phyloP scores from a whole-genome alignment of 2,797 vertebrate species.

The Schizopygopsis pylzovi region DNA sequence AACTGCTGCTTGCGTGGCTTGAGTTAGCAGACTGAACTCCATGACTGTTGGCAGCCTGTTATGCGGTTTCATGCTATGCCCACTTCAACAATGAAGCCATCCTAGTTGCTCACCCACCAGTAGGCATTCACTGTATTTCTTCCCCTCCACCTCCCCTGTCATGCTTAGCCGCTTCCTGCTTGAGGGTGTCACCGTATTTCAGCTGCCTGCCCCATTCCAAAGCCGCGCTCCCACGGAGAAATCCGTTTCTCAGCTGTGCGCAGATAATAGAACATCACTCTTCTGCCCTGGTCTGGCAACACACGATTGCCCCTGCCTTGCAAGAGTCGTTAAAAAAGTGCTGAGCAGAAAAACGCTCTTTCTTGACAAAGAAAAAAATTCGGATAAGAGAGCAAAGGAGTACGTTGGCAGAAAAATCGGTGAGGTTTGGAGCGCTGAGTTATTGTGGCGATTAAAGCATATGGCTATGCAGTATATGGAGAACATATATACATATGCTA shows the following conservation, averaged over 20 bases:
- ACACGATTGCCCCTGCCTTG: slow-evolving; percentile 39
- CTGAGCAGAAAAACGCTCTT: slow-evolving; percentile 32
- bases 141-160: slow-evolving; percentile 49
- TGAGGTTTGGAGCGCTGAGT: neutral
- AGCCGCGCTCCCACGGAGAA: slow-evolving; percentile 33
- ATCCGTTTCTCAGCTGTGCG: slow-evolving; percentile 54
- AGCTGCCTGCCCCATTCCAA: slow-evolving; percentile 40
- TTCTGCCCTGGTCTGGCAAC: slow-evolving; percentile 52
- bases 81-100: slow-evolving; percentile 55
- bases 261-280: slow-evolving; percentile 62
- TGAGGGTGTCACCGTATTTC: slow-evolving; percentile 60
- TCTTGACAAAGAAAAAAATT: slow-evolving; percentile 4
- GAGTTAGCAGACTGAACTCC: neutral
- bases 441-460: neutral
- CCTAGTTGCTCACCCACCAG: slow-evolving; percentile 24
- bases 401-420: slow-evolving; percentile 8
- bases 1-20: neutral
- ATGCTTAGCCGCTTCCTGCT: slow-evolving; percentile 51
- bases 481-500: neutral
- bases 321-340: slow-evolving; percentile 51
- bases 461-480: neutral
- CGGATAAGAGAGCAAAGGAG: slow-evolving; percentile 17
- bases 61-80: slow-evolving; percentile 53
- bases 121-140: slow-evolving; percentile 45
- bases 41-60: slow-evolving; percentile 40